phyloP scores from a whole-genome alignment of 2,113 vertebrate genomes.

The Mionectes macconnelli region DNA sequence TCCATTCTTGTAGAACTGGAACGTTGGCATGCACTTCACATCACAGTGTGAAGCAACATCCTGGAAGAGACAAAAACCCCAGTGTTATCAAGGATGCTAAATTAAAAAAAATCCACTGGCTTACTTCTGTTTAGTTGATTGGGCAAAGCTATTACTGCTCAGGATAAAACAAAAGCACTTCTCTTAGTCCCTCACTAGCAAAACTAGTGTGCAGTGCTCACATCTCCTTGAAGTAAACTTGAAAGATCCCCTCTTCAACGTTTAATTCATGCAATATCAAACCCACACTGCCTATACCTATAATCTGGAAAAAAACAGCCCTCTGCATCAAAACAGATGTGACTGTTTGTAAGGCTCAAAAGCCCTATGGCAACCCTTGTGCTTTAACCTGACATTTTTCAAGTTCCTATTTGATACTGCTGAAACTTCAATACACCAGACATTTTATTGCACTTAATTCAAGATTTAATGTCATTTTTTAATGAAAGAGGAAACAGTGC shows the following conservation, averaged over 20 bases:
- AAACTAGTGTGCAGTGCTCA: not conserved
- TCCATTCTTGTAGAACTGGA: conserved; percentile 86
- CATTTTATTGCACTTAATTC: not conserved
- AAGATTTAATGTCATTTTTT: not conserved
- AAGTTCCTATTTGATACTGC: not conserved
- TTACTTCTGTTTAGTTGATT: not conserved
- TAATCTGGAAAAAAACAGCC: not conserved
- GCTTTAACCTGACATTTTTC: not conserved
- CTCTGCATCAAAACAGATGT: not conserved
- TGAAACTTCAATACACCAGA: not conserved
- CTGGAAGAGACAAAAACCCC: conserved; percentile 61
- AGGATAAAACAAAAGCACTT: not conserved
- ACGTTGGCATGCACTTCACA: conserved; percentile 92
- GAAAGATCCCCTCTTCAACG: not conserved
- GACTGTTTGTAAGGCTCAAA: not conserved
- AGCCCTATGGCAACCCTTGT: not conserved
- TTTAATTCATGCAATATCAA: not conserved
- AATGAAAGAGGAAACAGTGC: not conserved
- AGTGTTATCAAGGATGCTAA: not conserved
- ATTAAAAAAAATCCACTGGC: not conserved
- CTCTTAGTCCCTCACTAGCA: not conserved
- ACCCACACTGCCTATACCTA: not conserved
- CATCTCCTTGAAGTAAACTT: not conserved
- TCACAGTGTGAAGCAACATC: conserved; percentile 77
- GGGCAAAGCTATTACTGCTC: not conserved